Base-by-base conservation (phyloP, 1,140 invertebrate genomes). In the Drosophila sturtevanti region DNA sequence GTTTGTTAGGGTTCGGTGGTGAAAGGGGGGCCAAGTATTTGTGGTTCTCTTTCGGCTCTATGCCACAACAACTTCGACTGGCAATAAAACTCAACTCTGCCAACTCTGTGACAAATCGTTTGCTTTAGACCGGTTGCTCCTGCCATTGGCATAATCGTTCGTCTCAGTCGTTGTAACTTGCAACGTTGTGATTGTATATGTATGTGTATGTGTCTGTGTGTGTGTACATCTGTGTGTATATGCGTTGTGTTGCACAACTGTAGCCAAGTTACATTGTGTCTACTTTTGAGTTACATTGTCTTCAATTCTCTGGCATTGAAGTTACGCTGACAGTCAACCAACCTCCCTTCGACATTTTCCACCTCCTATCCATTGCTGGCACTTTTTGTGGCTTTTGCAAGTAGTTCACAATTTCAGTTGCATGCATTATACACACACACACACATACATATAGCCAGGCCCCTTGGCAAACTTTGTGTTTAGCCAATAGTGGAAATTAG, bases 111-210 rank as follows among this genome's bases (percentile, higher is more conserved):
- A 86, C 81, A 86, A 86, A 86, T 86, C 82, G 82, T 87, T 86
- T 86, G 81, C 77, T 75, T 86, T 86, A 81, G 82, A 86, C 81
- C 16, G 41, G 64, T 81, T 68, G 65, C 66, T 60, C 56, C 68
- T 84, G 79, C 76, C 75, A 79, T 89, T 79, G 75, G 84, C 82
- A 89, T 89, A 87, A 87, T 87, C 84, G 84, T 78, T 87, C 84
- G 84, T 78, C 76, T 21, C 82, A 89, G 79, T 89, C 84, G 82
- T 82, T 82, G 79, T 79, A 68, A 70, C 67, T 82, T 81, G 77
- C 80, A 79, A 48, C 9, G 41, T 48, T 18, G 16, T 48, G 41
- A 48, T 48, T 48, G 41, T 48, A 10, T 48, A 16, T 18, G 0
- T 16, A 9, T 48, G 27, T 31, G 2, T 31, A 6, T 69, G 66